A percentile compares a stretch with the other conserved stretches of the same genome.
phyloP scores from a whole-genome alignment of 2,888 invertebrate genomes.

The Cactoblastis cactorum region DNA sequence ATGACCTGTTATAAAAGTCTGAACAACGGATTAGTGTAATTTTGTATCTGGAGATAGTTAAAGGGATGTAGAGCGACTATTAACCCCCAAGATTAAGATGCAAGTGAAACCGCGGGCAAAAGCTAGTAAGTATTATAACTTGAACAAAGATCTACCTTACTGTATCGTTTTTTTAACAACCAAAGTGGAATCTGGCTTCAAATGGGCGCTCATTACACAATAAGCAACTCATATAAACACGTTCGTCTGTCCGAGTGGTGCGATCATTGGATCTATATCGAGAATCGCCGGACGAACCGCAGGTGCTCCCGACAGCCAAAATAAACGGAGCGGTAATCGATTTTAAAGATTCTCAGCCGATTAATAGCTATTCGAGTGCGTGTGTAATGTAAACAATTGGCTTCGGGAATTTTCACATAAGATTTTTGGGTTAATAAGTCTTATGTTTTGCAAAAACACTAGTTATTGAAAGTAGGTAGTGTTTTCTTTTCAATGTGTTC shows the following conservation, averaged over 20 bases:
- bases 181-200: not conserved
- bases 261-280: slow-evolving; percentile 70
- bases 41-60: too few relatives aligned
- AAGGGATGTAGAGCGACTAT: too few relatives aligned
- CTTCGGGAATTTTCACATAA: not conserved
- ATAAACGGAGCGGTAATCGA: slow-evolving; percentile 72
- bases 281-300: slow-evolving; percentile 56
- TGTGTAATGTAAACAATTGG: not conserved
- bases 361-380: slow-evolving; percentile 9
- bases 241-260: slow-evolving; percentile 22
- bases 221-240: slow-evolving; percentile 45
- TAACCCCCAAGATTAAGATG: too few relatives aligned
- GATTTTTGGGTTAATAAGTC: not conserved
- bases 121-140: too few relatives aligned
- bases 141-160: too few relatives aligned
- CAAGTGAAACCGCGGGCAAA: too few relatives aligned
- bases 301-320: slow-evolving; percentile 72
- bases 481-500: too few relatives aligned
- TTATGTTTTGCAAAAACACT: too few relatives aligned
- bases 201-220: slow-evolving; percentile 7
- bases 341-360: slow-evolving; percentile 56
- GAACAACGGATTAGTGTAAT: too few relatives aligned
- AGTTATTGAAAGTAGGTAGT: too few relatives aligned
- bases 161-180: not conserved
- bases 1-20: too few relatives aligned